A percentile compares a stretch with the other conserved stretches of the same genome.
phyloP scores from a whole-genome alignment of 53 echinoderm and acorn worm genomes.

The Temnopleurus reevesii region DNA sequence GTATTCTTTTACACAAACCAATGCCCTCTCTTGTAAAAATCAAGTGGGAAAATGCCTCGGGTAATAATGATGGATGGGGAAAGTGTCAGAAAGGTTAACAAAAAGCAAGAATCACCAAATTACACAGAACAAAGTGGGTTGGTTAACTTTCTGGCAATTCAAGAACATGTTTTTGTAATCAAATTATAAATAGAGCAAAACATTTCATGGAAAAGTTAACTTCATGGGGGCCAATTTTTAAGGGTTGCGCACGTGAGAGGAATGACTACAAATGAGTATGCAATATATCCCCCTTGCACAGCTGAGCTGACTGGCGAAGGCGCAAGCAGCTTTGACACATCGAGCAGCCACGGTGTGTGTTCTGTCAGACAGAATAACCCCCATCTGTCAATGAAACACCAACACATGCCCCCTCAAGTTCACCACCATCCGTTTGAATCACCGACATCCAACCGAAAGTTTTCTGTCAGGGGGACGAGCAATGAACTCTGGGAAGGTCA shows the following conservation, averaged over 20 bases:
- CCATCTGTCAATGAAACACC: background rate
- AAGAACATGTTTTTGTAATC: background rate
- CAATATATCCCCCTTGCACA: background rate
- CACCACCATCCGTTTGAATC: constrained; percentile 16
- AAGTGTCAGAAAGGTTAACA: too few relatives aligned
- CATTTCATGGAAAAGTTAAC: background rate
- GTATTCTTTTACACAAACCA: too few relatives aligned
- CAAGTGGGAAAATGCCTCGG: too few relatives aligned
- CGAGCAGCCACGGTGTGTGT: background rate
- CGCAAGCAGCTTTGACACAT: background rate
- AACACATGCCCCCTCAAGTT: background rate
- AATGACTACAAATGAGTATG: background rate
- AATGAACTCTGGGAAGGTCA: constrained; percentile 36
- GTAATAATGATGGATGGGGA: too few relatives aligned
- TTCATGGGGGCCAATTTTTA: background rate
- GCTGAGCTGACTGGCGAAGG: background rate
- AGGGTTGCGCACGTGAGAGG: background rate
- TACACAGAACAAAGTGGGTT: too few relatives aligned
- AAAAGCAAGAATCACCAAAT: too few relatives aligned
- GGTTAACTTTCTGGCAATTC: too few relatives aligned
- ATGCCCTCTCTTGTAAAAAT: too few relatives aligned
- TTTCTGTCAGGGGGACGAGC: constrained; percentile 3
- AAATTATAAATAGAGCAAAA: background rate
- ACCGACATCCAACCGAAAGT: background rate
- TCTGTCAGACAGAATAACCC: background rate